Evolutionary conservation across 2,113 vertebrate species (phyloP).

Genomic region (Sinocyclocheilus anshuiensis): DNA sequence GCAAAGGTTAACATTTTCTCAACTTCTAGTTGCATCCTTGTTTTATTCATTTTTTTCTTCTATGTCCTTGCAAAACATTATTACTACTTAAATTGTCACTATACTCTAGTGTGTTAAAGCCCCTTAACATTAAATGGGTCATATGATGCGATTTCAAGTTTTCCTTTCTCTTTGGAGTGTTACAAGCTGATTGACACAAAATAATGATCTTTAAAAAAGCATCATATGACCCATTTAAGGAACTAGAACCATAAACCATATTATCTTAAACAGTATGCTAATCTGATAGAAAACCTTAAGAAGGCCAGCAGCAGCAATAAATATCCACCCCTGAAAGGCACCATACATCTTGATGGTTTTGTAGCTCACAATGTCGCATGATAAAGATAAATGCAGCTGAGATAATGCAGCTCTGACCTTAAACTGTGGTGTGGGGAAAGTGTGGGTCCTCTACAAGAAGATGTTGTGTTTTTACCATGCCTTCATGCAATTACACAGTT

Average conservation of each 20-base stretch:
- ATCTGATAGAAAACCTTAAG: not conserved
- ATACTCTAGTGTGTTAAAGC: not conserved
- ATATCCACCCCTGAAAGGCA: conserved; percentile 26
- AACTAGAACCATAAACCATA: not conserved
- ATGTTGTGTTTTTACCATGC: conserved; percentile 36
- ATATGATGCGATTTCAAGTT: too few species aligned
- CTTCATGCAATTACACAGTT: conserved; percentile 39
- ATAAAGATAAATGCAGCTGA: conserved; percentile 48
- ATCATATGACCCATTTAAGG: too few species aligned
- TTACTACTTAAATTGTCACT: not conserved
- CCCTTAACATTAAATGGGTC: not conserved
- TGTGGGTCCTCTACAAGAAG: not conserved
- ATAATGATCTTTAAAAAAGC: too few species aligned
- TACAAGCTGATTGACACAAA: too few species aligned
- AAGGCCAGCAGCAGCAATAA: conserved; percentile 4
- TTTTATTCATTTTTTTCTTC: too few species aligned
- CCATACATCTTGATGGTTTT: conserved; percentile 47
- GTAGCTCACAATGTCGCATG: conserved; percentile 4
- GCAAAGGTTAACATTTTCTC: not conserved
- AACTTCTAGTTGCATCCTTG: not conserved
- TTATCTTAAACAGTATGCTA: not conserved
- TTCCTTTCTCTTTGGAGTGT: too few species aligned
- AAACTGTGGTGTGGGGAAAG: conserved; percentile 18
- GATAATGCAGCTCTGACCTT: conserved; percentile 52
- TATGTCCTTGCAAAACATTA: not conserved